Conservation (phyloP, 2,888 invertebrate species). For the Agonopterix alstromeriana region DNA sequence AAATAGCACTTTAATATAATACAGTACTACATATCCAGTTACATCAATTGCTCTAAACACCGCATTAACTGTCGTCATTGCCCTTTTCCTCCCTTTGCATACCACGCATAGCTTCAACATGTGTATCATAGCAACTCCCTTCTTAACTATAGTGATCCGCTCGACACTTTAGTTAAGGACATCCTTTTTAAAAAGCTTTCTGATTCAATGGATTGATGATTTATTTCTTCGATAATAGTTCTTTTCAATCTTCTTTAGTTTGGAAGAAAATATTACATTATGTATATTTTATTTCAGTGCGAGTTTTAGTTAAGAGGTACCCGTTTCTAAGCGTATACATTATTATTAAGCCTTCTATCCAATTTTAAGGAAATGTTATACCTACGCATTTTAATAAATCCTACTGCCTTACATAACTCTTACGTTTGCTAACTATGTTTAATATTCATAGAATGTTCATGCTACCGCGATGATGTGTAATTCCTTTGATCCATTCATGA, state of each 20-base stretch:
- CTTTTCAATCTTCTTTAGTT: not conserved
- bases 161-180: constrained; percentile 28
- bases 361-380: too few species aligned
- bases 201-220: constrained; percentile 43
- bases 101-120: constrained; percentile 1
- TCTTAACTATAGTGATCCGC: constrained; percentile 16
- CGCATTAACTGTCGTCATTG: not conserved
- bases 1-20: too few species aligned
- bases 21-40: not conserved
- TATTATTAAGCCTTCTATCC: too few species aligned
- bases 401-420: constrained; percentile 8
- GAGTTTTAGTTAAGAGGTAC: too few species aligned
- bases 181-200: constrained; percentile 50
- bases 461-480: constrained; percentile 7
- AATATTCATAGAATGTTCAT: constrained; percentile 15
- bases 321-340: too few species aligned
- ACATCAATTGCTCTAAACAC: not conserved
- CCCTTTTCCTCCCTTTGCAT: constrained; percentile 5
- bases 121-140: constrained; percentile 42
- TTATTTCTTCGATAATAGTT: constrained; percentile 30
- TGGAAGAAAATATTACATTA: not conserved
- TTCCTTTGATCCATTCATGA: constrained; percentile 9
- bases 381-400: constrained; percentile 1
- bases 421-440: constrained; percentile 9
- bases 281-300: too few species aligned